These are phyloP conservation scores for Leucophenga maculata DNA, from an alignment of 2,888 invertebrate species.

Conservation along the genomic window DNA sequence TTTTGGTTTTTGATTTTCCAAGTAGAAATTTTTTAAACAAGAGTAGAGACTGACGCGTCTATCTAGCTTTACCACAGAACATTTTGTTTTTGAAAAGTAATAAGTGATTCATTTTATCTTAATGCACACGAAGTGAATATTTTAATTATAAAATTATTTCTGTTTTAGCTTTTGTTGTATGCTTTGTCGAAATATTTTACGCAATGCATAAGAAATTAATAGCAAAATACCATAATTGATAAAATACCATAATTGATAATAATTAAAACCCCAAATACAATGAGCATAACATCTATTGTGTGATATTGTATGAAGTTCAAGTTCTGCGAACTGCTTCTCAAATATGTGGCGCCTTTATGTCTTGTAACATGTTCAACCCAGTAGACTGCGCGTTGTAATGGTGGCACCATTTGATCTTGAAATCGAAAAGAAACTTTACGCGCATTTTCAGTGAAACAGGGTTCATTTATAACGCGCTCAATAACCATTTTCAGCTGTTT, in stretches of 20 bases:
- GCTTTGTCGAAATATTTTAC: not conserved
- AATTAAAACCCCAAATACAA: constrained; percentile 44
- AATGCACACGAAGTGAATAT: no score
- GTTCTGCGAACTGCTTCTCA: constrained; percentile 63
- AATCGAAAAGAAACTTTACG: constrained; percentile 55
- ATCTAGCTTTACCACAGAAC: no score
- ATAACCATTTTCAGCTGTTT: constrained; percentile 53
- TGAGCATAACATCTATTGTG: constrained; percentile 59
- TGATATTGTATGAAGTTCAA: constrained; percentile 62
- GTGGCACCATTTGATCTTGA: constrained; percentile 61
- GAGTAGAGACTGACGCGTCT: no score
- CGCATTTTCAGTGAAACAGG: constrained; percentile 44
- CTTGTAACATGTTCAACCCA: constrained; percentile 68
- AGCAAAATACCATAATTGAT: not conserved
- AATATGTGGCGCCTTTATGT: constrained; percentile 67
- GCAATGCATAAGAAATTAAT: not conserved
- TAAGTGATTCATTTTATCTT: no score
- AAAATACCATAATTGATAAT: no score
- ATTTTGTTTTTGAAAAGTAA: no score
- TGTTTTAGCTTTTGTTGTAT: not conserved
- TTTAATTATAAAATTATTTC: no score
- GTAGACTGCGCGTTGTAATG: constrained; percentile 61
- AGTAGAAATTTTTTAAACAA: no score
- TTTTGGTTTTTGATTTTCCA: no score
- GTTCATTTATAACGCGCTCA: constrained; percentile 46